These are phyloP conservation scores for Ischnus inquisitorius DNA, from an alignment of 2,888 invertebrate species.

Conservation along the genomic window DNA sequence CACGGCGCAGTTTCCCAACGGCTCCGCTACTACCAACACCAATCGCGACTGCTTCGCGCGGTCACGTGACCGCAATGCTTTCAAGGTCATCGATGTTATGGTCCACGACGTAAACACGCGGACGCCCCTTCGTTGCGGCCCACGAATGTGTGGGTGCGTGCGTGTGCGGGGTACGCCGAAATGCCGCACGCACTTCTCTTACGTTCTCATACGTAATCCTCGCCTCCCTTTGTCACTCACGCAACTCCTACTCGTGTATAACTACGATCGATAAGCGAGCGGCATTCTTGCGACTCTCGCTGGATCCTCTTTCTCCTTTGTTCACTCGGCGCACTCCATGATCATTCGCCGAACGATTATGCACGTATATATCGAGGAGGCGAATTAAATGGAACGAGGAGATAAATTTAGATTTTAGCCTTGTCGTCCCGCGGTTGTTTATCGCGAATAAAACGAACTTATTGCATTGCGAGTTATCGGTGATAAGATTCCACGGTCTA, in stretches of 20 bases:
- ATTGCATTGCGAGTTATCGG: not conserved
- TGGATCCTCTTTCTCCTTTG: not conserved
- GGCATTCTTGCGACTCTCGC: constrained; percentile 11
- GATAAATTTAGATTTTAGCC: not conserved
- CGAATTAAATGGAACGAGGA: not conserved
- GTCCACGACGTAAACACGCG: constrained; percentile 79
- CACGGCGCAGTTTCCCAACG: constrained; percentile 66
- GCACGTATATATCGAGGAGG: no score
- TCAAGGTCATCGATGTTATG: constrained; percentile 85
- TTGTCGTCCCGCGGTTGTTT: not conserved
- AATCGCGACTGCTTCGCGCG: constrained; percentile 46
- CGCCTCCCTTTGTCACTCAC: constrained; percentile 28
- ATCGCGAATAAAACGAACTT: not conserved
- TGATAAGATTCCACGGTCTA: constrained; percentile 4
- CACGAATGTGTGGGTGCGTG: not conserved
- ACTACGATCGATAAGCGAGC: constrained; percentile 8
- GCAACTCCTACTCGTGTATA: not conserved
- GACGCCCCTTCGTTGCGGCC: constrained; percentile 40
- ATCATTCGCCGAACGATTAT: not conserved
- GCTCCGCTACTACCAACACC: constrained; percentile 46
- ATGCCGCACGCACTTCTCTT: constrained; percentile 25
- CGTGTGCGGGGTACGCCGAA: constrained; percentile 9
- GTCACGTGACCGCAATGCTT: constrained; percentile 80
- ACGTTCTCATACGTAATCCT: constrained; percentile 1
- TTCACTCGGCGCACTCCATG: not conserved